These are phyloP conservation scores for Oryctolagus cuniculus DNA, from an alignment of 2,113 vertebrate species.

Conservation along the genomic window mOryCun1.1 NC_091435.1:131192001-131192500, in stretches of 20 bases:
- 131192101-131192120: background rate
- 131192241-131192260: background rate
- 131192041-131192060: background rate
- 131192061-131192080: background rate
- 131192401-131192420: background rate
- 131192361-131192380: background rate
- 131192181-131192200: slow-evolving; percentile 4
- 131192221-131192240: background rate
- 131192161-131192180: background rate
- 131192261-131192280: background rate
- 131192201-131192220: background rate
- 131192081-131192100: background rate
- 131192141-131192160: background rate
- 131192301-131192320: background rate
- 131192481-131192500: background rate
- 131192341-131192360: background rate
- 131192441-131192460: background rate
- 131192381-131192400: background rate
- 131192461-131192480: background rate
- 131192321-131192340: background rate
- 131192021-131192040: background rate
- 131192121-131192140: background rate
- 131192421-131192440: background rate
- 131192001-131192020: background rate
- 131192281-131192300: background rate